Base-by-base conservation (phyloP, 2,888 invertebrate species). In the Drosophila fungiperda region DNA sequence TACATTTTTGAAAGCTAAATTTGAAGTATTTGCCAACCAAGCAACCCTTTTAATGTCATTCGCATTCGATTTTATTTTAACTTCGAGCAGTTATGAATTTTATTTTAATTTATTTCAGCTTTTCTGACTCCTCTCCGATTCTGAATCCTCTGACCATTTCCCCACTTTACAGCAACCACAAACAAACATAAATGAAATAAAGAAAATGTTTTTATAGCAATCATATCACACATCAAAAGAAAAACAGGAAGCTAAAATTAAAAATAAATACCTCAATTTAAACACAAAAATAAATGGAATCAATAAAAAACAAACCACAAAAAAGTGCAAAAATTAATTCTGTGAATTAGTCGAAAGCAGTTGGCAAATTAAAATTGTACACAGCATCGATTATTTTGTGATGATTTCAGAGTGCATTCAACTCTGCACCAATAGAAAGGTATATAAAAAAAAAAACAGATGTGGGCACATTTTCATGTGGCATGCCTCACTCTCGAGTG, bases 341-440 rank as follows among this genome's bases (percentile, higher is more conserved):
- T 60, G 78, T 64, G 77, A 77, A 69, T 77, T 77, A 48, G 45
- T 63, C 23, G 57, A 61, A 20, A 38, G 64, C 60, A 74, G 66
- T 52, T 70, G 55, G 60, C 42, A 52, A 52, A 62, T 23, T 35
- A 36, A 59, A 73, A 65, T 63, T 69, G 20, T 38, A 26, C 20
- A 12, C 26, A 17, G 17, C 9, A 33, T 36, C 23, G 26, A 40
- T 32, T n/a, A 15, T 23, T 32, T 40, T 11, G n/a, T 29, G 11
- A 50, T 65, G 26, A 58, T 58, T 66, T 20, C 15, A 12, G 45
- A 32, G 53, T 45, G 57, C 70, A 68, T 40, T 71, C 62, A 71
- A 71, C 68, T 69, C 49, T 12, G 33, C 1, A 20, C 11, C 58
- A 66, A 45, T 69, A 23, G 58, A 59, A 58, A 69, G 68, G 57